A percentile compares a stretch with the other conserved stretches of the same genome.
Conservation (phyloP, 2,113 vertebrate species). For the Psilopogon haemacephalus region DNA sequence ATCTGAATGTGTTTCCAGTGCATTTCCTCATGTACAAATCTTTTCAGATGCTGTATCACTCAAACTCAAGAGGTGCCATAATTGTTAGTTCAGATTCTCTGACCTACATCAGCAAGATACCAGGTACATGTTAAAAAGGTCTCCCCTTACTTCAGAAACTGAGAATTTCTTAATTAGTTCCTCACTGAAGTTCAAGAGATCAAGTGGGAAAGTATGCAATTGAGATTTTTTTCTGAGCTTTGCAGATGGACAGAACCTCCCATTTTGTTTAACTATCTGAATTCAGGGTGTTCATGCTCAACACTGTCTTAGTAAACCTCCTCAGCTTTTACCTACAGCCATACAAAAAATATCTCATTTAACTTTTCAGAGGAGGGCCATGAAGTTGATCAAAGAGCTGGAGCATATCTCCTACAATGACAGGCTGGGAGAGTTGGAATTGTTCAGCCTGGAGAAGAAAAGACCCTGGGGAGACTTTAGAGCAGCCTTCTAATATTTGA, state of each 20-base stretch:
- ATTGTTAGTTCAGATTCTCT: neutral
- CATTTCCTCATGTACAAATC: neutral
- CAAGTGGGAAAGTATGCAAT: neutral
- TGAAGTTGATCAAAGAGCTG: too few relatives aligned
- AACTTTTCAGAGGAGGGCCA: neutral
- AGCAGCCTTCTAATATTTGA: too few relatives aligned
- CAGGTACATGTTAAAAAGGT: neutral
- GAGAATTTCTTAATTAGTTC: neutral
- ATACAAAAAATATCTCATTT: conserved; percentile 15
- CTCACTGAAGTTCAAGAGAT: neutral
- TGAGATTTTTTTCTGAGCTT: neutral
- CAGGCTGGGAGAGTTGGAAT: too few relatives aligned
- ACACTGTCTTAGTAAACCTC: neutral
- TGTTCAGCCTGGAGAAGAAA: too few relatives aligned
- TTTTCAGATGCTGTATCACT: neutral
- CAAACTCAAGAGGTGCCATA: neutral
- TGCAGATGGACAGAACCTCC: neutral
- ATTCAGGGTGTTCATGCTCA: neutral
- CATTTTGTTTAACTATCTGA: neutral
- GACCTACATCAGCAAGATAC: neutral
- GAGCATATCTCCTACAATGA: too few relatives aligned
- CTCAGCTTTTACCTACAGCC: neutral
- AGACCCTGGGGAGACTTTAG: too few relatives aligned
- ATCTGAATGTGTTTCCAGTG: neutral
- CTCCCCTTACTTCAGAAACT: neutral